These are phyloP conservation scores for Hybognathus amarus DNA, from an alignment of 2,797 vertebrate species.

Conservation along the genomic window DNA sequence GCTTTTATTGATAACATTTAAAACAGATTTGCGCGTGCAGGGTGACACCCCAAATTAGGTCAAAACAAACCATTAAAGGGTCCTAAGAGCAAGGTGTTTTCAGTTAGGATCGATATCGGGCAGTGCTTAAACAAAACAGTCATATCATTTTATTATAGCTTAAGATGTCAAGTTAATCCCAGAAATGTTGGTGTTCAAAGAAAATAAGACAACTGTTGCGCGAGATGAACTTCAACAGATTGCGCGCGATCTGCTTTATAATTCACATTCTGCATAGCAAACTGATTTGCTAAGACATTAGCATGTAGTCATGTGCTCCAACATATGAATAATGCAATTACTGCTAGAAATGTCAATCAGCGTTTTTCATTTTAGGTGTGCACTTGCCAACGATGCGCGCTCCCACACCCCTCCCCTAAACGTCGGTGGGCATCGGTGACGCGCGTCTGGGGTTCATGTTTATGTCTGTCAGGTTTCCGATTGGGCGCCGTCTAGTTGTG, in stretches of 20 bases:
- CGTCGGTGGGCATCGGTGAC: slow-evolving; percentile 65
- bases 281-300: neutral
- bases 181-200: neutral
- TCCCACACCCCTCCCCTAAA: slow-evolving; percentile 20
- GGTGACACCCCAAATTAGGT: neutral
- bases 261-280: neutral
- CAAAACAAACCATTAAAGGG: neutral
- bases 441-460: slow-evolving; percentile 73
- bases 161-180: neutral
- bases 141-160: neutral
- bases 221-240: neutral
- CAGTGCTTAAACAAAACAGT: neutral
- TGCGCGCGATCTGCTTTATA: neutral
- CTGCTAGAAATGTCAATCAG: neutral
- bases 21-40: neutral
- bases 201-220: neutral
- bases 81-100: neutral
- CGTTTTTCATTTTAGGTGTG: neutral
- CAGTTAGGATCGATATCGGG: neutral
- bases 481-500: slow-evolving; percentile 65
- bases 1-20: neutral
- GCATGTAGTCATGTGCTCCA: no score
- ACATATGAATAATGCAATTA: neutral
- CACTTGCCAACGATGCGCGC: slow-evolving; percentile 7
- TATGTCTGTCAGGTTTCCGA: slow-evolving; percentile 67